A percentile compares a stretch with the other conserved stretches of the same genome.
phyloP scores from a whole-genome alignment of 2,113 vertebrate species.

The Tauraco erythrolophus region DNA sequence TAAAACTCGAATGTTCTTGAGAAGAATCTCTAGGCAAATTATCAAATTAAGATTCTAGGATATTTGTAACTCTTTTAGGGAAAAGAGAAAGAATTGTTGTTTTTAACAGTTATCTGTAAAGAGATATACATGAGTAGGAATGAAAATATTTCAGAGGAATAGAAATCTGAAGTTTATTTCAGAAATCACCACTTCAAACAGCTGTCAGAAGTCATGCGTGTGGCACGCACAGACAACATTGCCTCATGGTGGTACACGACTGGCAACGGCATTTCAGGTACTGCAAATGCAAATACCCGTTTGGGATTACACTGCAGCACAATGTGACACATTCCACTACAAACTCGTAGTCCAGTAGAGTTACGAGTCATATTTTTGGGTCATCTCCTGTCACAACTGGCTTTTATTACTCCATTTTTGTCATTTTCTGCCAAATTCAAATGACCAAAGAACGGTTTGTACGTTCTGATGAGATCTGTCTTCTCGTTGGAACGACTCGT shows the following conservation, averaged over 20 bases:
- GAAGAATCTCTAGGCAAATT: neutral
- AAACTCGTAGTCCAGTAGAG: neutral
- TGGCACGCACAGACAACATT: accelerated
- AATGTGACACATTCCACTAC: neutral
- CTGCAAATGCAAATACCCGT: neutral
- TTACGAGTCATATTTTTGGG: neutral
- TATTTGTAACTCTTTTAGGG: neutral
- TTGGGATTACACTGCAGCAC: neutral
- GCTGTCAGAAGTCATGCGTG: neutral
- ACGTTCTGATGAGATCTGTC: neutral
- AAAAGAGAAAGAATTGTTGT: neutral
- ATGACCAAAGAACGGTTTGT: neutral
- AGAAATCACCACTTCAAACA: neutral
- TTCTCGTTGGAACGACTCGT: neutral
- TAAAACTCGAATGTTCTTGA: neutral
- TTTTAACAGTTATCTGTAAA: neutral
- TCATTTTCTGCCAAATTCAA: neutral
- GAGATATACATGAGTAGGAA: neutral
- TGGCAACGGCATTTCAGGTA: neutral
- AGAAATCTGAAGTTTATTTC: neutral
- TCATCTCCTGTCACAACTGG: neutral
- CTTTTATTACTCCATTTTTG: neutral
- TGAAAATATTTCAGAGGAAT: neutral
- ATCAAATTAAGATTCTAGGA: neutral
- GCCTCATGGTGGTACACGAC: neutral